Percentiles rank a stretch among this genome's conserved stretches.
Evolutionary conservation across 2,113 vertebrate genomes (phyloP).

Genomic region (Chamaea fasciata): DNA sequence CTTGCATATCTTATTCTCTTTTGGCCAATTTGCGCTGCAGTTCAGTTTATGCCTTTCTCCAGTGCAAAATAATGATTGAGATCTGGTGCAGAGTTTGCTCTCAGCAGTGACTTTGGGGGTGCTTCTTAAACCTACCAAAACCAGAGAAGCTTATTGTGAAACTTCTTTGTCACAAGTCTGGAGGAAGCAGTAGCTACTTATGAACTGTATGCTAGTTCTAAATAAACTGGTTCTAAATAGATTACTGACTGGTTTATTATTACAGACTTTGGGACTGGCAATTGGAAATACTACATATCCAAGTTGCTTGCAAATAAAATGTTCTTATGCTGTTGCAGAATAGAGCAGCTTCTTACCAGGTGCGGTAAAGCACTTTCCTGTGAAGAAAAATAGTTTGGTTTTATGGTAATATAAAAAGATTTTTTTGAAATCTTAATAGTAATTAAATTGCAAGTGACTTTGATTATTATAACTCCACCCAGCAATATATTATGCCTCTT

Average conservation of each 20-base stretch:
- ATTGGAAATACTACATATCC: not conserved
- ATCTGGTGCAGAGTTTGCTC: not conserved
- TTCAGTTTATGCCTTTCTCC: not conserved
- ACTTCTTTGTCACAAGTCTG: not conserved
- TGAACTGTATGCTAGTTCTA: not conserved
- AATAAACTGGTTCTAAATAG: slow-evolving; percentile 22
- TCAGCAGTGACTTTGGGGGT: not conserved
- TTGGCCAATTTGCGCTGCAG: not conserved
- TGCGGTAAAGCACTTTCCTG: not conserved
- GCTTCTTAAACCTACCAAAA: not conserved
- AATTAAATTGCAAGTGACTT: not conserved
- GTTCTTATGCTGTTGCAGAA: not conserved
- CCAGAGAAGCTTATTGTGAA: not conserved
- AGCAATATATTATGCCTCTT: not conserved
- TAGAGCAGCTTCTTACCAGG: not conserved
- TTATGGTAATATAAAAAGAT: not conserved
- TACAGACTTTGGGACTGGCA: not conserved
- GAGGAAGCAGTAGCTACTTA: not conserved
- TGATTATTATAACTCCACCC: not conserved
- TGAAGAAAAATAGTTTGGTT: not conserved
- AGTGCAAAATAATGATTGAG: not conserved
- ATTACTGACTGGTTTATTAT: not conserved
- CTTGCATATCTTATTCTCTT: not conserved
- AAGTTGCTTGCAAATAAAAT: not conserved
- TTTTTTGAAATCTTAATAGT: not conserved